Base-by-base conservation (phyloP, 2,888 invertebrate species). In the Sinotaia quadrata region DNA sequence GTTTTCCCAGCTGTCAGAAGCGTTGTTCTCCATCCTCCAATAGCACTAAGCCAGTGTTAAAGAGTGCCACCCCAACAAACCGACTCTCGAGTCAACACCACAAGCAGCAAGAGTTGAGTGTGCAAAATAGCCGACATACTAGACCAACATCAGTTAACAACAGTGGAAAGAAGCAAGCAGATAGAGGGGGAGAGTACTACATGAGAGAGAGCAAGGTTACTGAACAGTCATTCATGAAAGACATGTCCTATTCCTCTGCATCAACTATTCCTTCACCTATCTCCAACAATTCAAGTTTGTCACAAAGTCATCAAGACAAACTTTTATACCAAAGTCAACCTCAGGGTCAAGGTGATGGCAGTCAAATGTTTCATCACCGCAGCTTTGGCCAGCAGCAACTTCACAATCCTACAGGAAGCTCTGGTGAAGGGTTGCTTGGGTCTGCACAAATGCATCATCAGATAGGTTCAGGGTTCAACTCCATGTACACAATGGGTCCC, bases 401-500 rank as follows among this genome's bases (percentile, higher is more conserved):
- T n/a, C 12, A 8, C 2, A 24, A 24, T 7, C 8, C 47, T 12
- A 7, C 47, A 21, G 47, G 47, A 8, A 18, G 47, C 18, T 47
- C 24, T 47, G 47, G 47, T n/a, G n/a, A n/a, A n/a, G n/a, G n/a
- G 18, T 8, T 47, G 47, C 24, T 4, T 47, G 8, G 21, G 8
- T 4, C 47, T 15, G 18, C 47, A 8, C 47, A 47, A 18, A 24
- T 51, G 7, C 62, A 47, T 31, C 62, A 62, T n/a, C 71, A 68
- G 37, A 52, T 65, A 56, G 56, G 52, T 15, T 68, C 52, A n/a
- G 52, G 61, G 4, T 71, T 59, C 63, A 72, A 71, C 68, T 68
- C 59, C 18, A 71, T 75, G 76, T 72, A 73, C 54, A 67, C 73
- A 57, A 67, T 72, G 57, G 70, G 72, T 10, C 68, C 71, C 31